Base-by-base conservation (phyloP, 2,888 invertebrate genomes). In the Clistopyga incitator region DNA sequence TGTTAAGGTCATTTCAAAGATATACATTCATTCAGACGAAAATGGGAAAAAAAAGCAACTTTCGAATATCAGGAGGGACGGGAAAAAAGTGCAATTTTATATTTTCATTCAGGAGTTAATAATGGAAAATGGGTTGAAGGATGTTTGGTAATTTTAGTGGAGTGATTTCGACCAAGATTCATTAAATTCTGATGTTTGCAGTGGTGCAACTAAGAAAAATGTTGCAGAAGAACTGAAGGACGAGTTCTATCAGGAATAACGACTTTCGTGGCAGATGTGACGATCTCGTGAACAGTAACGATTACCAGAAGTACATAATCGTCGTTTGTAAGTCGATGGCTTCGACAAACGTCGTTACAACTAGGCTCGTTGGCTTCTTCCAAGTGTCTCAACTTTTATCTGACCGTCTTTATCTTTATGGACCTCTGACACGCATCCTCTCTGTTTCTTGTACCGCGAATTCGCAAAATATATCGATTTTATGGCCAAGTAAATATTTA, bases 221-320 rank as follows among this genome's bases (percentile, higher is more conserved):
- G 6, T 52, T 18, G 18, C 6, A 52, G 20, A 2, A 52, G 6
- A n/a, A 18, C 52, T 20, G 2, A 6, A 18, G 20, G 20, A n/a
- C 18, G 18, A 52, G 20, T 52, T 20, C 10, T 18, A 4, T 52
- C 20, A 13, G 15, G 13, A 45, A 45, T 45, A 45, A 23, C 25
- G 25, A n/a, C 18, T 29, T 6, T 18, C 6, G 29, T 10, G 10
- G 18, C 18, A 10, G 64, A 38, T 10, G n/a, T 34, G 10, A 34
- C n/a, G 29, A 64, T 64, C 64, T 64, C 64, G 64, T 64, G 64
- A 38, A 38, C 20, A 18, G 38, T 38, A 38, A 38, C 64, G 38
- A 38, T 64, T 18, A 20, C 20, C 64, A 42, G 38, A 64, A 64
- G 34, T 38, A 18, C 64, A 18, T 42, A 64, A 64, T 61, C 34